phyloP scores from a whole-genome alignment of 92 coral and sea anemone genomes.

The Porites evermanni region DNA sequence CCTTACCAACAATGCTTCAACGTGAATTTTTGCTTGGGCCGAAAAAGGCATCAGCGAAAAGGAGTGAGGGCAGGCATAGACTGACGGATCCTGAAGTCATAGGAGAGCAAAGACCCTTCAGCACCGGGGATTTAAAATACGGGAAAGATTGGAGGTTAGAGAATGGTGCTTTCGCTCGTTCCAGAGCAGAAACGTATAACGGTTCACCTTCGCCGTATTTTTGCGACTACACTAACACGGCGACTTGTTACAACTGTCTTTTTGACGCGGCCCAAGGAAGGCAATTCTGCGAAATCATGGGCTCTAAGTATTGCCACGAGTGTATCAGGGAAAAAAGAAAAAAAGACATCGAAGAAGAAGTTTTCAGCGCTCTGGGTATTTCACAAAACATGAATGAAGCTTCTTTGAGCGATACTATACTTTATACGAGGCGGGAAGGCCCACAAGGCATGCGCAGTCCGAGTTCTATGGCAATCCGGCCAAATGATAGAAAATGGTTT shows the following conservation, averaged over 20 bases:
- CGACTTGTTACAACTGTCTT: conserved; percentile 3
- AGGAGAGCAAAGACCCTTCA: neutral
- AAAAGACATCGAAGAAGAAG: neutral
- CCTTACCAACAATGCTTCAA: neutral
- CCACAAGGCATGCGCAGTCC: neutral
- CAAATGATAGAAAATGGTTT: conserved; percentile 11
- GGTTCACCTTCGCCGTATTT: neutral
- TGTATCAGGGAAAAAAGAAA: conserved; percentile 10
- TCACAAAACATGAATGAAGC: neutral
- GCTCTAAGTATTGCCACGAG: conserved; percentile 3
- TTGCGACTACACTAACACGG: neutral
- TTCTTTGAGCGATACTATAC: neutral
- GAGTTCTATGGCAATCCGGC: neutral
- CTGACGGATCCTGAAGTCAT: neutral
- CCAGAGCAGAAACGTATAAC: neutral
- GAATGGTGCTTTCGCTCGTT: neutral
- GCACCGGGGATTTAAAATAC: neutral
- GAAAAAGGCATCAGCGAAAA: neutral
- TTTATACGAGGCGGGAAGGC: neutral
- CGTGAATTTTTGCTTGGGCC: neutral
- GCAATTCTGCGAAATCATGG: conserved; percentile 43
- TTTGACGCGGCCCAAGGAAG: neutral
- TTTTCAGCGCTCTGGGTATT: neutral
- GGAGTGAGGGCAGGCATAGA: neutral
- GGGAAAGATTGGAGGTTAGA: neutral